A percentile compares a stretch with the other conserved stretches of the same genome.
These are phyloP conservation scores for Apodemia zela DNA, from an alignment of 2,888 invertebrate species.

Conservation along the genomic window DNA sequence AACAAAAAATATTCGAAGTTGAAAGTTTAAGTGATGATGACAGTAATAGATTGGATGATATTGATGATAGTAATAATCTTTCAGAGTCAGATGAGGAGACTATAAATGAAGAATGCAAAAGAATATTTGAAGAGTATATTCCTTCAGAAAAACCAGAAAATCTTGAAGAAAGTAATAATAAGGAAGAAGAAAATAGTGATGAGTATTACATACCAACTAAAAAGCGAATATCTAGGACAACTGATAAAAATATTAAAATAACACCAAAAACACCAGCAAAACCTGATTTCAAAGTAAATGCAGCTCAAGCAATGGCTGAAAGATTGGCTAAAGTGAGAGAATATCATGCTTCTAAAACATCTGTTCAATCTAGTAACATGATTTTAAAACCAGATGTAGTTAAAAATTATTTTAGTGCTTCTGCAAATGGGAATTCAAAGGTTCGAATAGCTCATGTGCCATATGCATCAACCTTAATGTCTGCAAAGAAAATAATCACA, in stretches of 20 bases:
- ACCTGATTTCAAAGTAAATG: slow-evolving; percentile 77
- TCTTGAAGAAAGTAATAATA: slow-evolving; percentile 43
- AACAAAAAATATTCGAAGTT: slow-evolving; percentile 30
- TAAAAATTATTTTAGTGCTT: slow-evolving; percentile 49
- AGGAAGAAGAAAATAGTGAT: slow-evolving; percentile 46
- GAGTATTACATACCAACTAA: slow-evolving; percentile 71
- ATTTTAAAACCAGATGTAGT: slow-evolving; percentile 47
- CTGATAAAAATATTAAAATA: slow-evolving; percentile 68
- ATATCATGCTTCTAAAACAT: slow-evolving; percentile 58
- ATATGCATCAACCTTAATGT: slow-evolving; percentile 85
- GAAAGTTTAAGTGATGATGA: slow-evolving; percentile 43
- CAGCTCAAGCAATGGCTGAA: slow-evolving; percentile 77
- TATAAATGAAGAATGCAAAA: slow-evolving; percentile 90
- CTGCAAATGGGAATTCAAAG: slow-evolving; percentile 51
- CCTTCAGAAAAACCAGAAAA: slow-evolving; percentile 55
- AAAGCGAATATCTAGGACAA: slow-evolving; percentile 87
- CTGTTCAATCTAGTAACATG: slow-evolving; percentile 39
- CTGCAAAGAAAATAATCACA: slow-evolving; percentile 84
- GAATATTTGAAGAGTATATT: slow-evolving; percentile 91
- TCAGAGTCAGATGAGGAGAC: slow-evolving; percentile 84
- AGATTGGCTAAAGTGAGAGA: slow-evolving; percentile 72
- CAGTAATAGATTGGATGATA: slow-evolving; percentile 40
- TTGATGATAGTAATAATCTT: slow-evolving; percentile 51
- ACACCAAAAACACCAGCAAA: slow-evolving; percentile 56
- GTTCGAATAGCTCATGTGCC: slow-evolving; percentile 89